A percentile compares a stretch with the other conserved stretches of the same genome.
These are phyloP conservation scores for Aurelia aurita DNA, from an alignment of 30 jellyfish, hydroid and myxozoan genomes.

Conservation along the genomic window DNA sequence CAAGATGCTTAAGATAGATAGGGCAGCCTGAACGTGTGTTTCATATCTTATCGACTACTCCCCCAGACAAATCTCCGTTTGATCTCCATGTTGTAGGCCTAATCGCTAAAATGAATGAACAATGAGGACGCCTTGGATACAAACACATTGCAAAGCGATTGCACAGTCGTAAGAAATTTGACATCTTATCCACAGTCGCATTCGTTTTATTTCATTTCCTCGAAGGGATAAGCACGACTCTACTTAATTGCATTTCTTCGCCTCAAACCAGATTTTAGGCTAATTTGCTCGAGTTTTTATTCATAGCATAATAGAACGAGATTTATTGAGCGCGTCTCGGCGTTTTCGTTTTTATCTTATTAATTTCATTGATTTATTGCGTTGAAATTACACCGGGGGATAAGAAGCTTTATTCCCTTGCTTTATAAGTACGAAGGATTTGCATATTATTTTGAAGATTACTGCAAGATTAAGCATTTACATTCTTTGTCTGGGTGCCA, in stretches of 20 bases:
- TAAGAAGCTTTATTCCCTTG: background rate
- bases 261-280: conserved; percentile 81
- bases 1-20: no score
- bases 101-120: conserved; percentile 1
- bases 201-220: conserved; percentile 48
- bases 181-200: conserved; percentile 49
- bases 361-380: conserved; percentile 70
- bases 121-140: conserved; percentile 23
- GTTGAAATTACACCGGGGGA: conserved; percentile 67
- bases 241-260: conserved; percentile 61
- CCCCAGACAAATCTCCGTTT: conserved; percentile 14
- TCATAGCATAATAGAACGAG: conserved; percentile 48
- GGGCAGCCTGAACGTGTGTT: background rate
- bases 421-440: conserved; percentile 14
- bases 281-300: conserved; percentile 47
- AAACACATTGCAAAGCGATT: conserved; percentile 28
- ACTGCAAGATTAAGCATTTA: background rate
- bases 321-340: conserved; percentile 69
- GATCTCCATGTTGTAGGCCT: conserved; percentile 7
- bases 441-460: conserved; percentile 37
- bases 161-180: conserved; percentile 18
- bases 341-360: conserved; percentile 68
- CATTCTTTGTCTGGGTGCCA: background rate
- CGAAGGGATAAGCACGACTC: conserved; percentile 74
- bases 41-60: background rate